Base-by-base conservation (phyloP, 1,140 invertebrate genomes). In the Medauroidea extradentata region DNA sequence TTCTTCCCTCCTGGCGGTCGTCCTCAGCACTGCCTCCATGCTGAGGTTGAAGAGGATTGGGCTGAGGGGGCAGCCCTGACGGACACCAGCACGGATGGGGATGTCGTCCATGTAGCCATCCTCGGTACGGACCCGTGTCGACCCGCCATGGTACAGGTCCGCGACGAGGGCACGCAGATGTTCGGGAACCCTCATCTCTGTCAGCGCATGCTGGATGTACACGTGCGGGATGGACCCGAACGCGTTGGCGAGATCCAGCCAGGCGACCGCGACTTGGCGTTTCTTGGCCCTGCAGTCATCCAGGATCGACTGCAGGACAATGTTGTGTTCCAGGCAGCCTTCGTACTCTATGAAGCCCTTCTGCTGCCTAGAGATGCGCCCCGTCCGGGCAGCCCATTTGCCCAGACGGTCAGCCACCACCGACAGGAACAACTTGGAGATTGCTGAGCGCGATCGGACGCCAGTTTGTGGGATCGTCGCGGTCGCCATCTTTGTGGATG, bases 11-110 rank as follows among this genome's bases (percentile, higher is more conserved):
- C 9, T 24, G 14, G 23, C 52, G 11, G 0, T 9, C 14, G 18
- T 34, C 29, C 44, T n/a, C 1, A 60, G 18, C 1, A 58, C 29
- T 2, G 62, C 64, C 53, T 73, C 68, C 5, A 71, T 61, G 29
- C 59, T 63, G 16, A 75, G 42, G 49, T 72, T 65, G 62, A 73
- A 74, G n/a, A 72, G 56, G 14, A 69, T 34, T 7, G 66, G 62
- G 29, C 60, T 65, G 1, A 73, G 44, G 29, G 65, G 64, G 43
- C 67, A 67, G 2, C 72, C 71, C 56, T 74, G 71, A 13, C 65
- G 61, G 0, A 74, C 68, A 11, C 69, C 64, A 0, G 68, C 7
- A 3, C 46, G n/a, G 9, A 72, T 46, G 7, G 21, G 11, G 25
- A 73, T 65, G 1, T 60, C 54, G 2, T 66, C 52, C 1, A 70